phyloP scores from a whole-genome alignment of 1,140 invertebrate genomes.

The Cydia strobilella region DNA sequence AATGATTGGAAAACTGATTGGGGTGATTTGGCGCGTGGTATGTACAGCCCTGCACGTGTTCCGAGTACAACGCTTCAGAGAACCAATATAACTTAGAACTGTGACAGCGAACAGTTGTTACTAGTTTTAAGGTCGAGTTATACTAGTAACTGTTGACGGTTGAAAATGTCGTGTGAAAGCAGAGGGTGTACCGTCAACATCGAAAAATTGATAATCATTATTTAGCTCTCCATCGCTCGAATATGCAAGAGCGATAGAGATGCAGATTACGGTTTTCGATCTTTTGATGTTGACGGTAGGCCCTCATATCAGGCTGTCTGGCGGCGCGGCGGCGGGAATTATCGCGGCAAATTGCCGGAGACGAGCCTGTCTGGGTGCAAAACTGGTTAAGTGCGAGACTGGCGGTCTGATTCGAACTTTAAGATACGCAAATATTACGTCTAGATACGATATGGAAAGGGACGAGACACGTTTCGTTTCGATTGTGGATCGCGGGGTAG shows the following conservation, averaged over 20 bases:
- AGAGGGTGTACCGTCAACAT: no score
- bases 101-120: background rate
- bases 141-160: background rate
- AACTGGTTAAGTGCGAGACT: background rate
- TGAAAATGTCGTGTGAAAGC: background rate
- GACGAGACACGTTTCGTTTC: no score
- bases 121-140: background rate
- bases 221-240: no score
- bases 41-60: background rate
- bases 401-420: no score
- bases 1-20: conserved; percentile 19
- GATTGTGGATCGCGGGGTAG: background rate
- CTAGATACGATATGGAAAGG: no score
- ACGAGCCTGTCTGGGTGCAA: conserved; percentile 1
- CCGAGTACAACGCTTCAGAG: background rate
- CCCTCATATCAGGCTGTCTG: background rate
- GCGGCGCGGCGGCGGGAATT: background rate
- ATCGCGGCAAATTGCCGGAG: background rate
- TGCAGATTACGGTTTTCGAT: no score
- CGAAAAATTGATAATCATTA: no score
- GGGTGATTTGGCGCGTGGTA: background rate
- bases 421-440: no score
- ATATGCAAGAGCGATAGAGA: no score
- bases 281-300: no score
- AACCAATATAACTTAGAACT: background rate